These are phyloP conservation scores for Poecilia gillii DNA, from an alignment of 2,797 vertebrate genomes.

Conservation along the genomic window DNA sequence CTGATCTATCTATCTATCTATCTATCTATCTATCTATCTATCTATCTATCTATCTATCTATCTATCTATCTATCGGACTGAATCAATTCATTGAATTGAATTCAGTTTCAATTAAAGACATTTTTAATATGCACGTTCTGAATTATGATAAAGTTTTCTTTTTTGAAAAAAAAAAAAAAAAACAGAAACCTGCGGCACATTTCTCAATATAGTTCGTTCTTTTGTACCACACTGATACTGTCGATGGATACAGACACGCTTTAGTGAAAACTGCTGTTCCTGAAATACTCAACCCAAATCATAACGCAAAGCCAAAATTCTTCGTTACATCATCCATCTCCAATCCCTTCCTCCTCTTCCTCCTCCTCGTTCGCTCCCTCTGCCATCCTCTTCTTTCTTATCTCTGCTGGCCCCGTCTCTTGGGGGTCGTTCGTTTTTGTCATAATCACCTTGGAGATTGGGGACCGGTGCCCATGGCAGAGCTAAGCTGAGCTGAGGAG, in stretches of 20 bases:
- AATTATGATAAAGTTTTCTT: neutral
- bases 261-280: slow-evolving; percentile 50
- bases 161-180: neutral
- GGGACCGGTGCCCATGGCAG: slow-evolving; percentile 79
- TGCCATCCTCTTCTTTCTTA: slow-evolving; percentile 65
- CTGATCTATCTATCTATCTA: neutral
- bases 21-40: neutral
- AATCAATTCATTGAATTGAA: neutral
- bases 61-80: neutral
- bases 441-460: slow-evolving; percentile 84
- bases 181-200: neutral
- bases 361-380: slow-evolving; percentile 53
- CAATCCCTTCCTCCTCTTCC: slow-evolving; percentile 66
- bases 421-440: slow-evolving; percentile 79
- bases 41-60: neutral
- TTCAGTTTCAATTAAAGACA: neutral
- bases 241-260: slow-evolving; percentile 20
- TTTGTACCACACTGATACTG: neutral
- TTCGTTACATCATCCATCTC: slow-evolving; percentile 75
- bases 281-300: slow-evolving; percentile 64
- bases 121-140: neutral
- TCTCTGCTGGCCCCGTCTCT: slow-evolving; percentile 75
- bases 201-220: neutral
- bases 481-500: slow-evolving; percentile 64
- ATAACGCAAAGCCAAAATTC: slow-evolving; percentile 66